These are phyloP conservation scores for Drosophila prolongata DNA, from an alignment of 2,888 invertebrate species.

Conservation along the genomic window DNA sequence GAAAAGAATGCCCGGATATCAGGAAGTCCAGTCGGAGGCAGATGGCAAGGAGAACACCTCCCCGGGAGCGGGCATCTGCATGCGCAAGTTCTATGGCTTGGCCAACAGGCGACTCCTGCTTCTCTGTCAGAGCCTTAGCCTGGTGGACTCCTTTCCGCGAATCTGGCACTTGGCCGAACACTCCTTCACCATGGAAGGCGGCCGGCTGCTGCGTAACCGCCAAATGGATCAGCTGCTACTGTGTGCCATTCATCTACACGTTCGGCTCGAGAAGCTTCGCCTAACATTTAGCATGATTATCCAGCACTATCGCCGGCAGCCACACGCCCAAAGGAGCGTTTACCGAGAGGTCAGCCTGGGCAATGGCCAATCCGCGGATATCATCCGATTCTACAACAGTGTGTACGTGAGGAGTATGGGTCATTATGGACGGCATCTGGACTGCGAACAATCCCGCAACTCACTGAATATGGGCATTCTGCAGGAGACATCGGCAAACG, in stretches of 20 bases:
- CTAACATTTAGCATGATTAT: slow-evolving; percentile 56
- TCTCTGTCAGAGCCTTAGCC: slow-evolving; percentile 46
- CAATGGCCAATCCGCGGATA: slow-evolving; percentile 35
- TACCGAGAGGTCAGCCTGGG: slow-evolving; percentile 50
- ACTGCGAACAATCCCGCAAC: slow-evolving; percentile 17
- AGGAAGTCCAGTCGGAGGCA: slow-evolving; percentile 22
- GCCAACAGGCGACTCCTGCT: slow-evolving; percentile 46
- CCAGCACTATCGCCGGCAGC: slow-evolving; percentile 56
- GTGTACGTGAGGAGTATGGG: slow-evolving; percentile 49
- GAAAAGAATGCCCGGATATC: slow-evolving; percentile 34
- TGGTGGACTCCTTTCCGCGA: slow-evolving; percentile 31
- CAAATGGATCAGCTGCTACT: slow-evolving; percentile 61
- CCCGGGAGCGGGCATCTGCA: slow-evolving; percentile 47
- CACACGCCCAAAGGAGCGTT: slow-evolving; percentile 40
- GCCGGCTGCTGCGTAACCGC: slow-evolving; percentile 48
- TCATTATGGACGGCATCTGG: slow-evolving; percentile 23
- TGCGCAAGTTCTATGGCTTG: slow-evolving; percentile 66
- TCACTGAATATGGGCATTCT: background rate
- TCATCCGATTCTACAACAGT: slow-evolving; percentile 63
- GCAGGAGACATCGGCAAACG: slow-evolving; percentile 4
- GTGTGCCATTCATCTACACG: slow-evolving; percentile 60
- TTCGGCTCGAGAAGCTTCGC: slow-evolving; percentile 21
- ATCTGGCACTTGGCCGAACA: slow-evolving; percentile 65
- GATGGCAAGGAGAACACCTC: slow-evolving; percentile 41
- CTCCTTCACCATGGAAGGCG: slow-evolving; percentile 47